A percentile compares a stretch with the other conserved stretches of the same genome.
These are phyloP conservation scores for Pelosia muscerda DNA, from an alignment of 2,888 invertebrate species.

Conservation along the genomic window DNA sequence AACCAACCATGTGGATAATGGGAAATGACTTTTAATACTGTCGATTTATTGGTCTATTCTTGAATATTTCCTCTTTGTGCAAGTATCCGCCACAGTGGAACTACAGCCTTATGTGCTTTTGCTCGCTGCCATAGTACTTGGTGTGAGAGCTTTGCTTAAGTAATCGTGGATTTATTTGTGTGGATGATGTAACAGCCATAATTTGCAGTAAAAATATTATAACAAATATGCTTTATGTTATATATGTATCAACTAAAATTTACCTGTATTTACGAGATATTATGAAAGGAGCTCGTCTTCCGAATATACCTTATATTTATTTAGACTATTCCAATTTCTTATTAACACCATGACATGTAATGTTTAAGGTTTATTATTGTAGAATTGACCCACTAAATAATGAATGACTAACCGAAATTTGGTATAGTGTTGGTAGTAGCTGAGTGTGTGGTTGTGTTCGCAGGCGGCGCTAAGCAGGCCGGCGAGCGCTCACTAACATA, in stretches of 20 bases:
- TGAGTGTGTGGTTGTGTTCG: conserved; percentile 79
- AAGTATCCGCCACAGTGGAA: neutral
- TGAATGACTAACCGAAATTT: neutral
- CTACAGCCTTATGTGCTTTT: conserved; percentile 22
- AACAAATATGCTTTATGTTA: conserved; percentile 45
- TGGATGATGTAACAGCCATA: conserved; percentile 86
- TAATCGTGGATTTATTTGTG: conserved; percentile 61
- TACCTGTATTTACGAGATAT: neutral
- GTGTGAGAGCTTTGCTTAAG: conserved; percentile 67
- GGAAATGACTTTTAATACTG: neutral
- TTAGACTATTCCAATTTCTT: conserved; percentile 7
- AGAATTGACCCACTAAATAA: conserved; percentile 1
- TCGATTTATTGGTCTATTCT: neutral
- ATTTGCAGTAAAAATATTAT: conserved; percentile 57
- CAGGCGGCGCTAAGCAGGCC: conserved; percentile 83
- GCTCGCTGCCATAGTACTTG: conserved; percentile 36
- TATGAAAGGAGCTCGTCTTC: neutral
- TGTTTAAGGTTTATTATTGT: neutral
- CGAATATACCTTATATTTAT: neutral
- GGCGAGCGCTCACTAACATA: conserved; percentile 74
- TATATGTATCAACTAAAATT: conserved; percentile 31
- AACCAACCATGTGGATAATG: neutral
- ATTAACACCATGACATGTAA: conserved; percentile 6
- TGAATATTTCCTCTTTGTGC: neutral
- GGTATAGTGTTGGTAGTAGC: conserved; percentile 48